Percentiles rank a stretch among this genome's conserved stretches.
Conservation (phyloP, 2,888 invertebrate species). For the Melieria picta region DNA sequence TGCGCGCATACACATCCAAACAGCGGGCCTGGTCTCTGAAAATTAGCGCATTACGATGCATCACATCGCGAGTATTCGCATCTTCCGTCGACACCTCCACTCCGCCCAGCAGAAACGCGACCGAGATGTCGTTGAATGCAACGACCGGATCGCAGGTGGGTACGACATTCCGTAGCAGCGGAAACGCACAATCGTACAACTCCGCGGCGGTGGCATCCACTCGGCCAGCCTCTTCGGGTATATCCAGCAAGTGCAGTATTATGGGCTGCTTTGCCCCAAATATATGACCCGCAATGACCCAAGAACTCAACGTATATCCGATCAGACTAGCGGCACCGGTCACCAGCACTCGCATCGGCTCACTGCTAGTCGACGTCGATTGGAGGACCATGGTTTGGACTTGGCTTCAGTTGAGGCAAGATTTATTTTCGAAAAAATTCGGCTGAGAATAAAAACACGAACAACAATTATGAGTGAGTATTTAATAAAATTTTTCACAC, state of each 20-base stretch:
- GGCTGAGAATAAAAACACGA: too few species aligned
- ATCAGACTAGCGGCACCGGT: constrained; percentile 99
- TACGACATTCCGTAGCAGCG: constrained; percentile 81
- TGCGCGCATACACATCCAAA: constrained; percentile 85
- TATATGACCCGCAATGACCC: constrained; percentile 90
- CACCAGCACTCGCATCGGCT: constrained; percentile 91
- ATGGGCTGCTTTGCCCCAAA: constrained; percentile 88
- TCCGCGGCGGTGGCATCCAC: constrained; percentile 96
- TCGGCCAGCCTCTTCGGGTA: constrained; percentile 90
- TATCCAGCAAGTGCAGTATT: constrained; percentile 88
- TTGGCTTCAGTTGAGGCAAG: too few species aligned
- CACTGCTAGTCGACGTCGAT: constrained; percentile 96
- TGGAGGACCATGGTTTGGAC: constrained; percentile 76
- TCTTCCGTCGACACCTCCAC: too few species aligned
- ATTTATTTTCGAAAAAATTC: too few species aligned
- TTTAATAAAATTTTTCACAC: too few species aligned
- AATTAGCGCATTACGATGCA: constrained; percentile 95
- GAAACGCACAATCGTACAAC: constrained; percentile 90
- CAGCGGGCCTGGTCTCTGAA: constrained; percentile 96
- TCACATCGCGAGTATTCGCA: constrained; percentile 74
- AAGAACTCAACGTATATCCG: constrained; percentile 91
- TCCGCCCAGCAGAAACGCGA: constrained; percentile 91
- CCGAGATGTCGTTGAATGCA: constrained; percentile 92
- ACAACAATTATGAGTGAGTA: too few species aligned
- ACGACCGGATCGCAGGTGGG: constrained; percentile 87